Base-by-base conservation (phyloP, 2,797 vertebrate genomes). In the Chloroceryle inda region DNA sequence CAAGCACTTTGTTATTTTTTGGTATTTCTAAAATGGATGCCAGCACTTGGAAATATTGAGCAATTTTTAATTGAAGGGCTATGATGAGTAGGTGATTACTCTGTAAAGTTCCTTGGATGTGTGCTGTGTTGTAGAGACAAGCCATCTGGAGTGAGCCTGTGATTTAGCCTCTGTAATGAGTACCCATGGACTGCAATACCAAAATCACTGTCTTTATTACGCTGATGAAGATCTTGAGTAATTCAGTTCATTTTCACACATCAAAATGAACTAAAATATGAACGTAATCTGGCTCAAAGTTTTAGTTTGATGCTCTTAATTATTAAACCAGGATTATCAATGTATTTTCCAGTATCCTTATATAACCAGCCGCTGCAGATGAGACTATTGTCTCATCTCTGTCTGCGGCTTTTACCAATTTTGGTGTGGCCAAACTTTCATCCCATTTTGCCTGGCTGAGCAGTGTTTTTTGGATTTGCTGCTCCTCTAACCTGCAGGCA, bases 21-120 rank as follows among this genome's bases (percentile, higher is more conserved):
- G 52, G 37, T 91, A 82, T 90, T 94, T 96, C 88, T 89, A n/a
- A 94, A 94, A 94, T 49, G 83, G n/a, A 76, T 89, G 79, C 49
- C 62, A 84, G 67, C 59, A 61, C 62, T 85, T 82, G 73, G 85
- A 95, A 94, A 94, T 88, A 85, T 58, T 94, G 93, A 94, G 80
- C 84, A 94, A 86, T 95, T 95, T 95, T 92, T 96, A 95, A 86
- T 84, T 92, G 88, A 92, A 94, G 74, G 64, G 76, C 86, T 95
- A 78, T 29, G 76, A 96, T 95, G 80, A 77, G 88, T 72, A 85
- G 91, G 80, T 93, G 91, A 95, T 92, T 95, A 90, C 82, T 73
- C 92, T 90, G 56, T 88, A 88, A 91, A 95, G 91, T 92, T 82
- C 66, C 69, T 89, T 94, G 82, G 82, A 94, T 84, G 37, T 75